A percentile compares a stretch with the other conserved stretches of the same genome.
phyloP scores from a whole-genome alignment of 2,113 vertebrate genomes.

The Brienomyrus longianalis region DNA sequence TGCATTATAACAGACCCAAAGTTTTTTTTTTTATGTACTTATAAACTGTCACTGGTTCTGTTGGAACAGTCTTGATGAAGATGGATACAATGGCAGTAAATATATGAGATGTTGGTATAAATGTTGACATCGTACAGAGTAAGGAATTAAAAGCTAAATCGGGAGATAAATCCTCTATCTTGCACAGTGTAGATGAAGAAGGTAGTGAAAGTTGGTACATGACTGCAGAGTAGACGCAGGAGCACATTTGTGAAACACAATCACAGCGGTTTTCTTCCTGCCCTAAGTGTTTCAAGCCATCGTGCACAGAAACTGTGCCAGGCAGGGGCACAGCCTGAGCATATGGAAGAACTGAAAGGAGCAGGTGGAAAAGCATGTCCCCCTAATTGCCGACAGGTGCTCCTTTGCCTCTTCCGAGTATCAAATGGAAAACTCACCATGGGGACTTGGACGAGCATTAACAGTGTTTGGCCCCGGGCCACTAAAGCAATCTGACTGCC shows the following conservation, averaged over 20 bases:
- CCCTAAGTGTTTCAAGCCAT: slow-evolving; percentile 42
- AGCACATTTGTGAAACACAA: slow-evolving; percentile 20
- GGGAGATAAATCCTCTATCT: too few relatives aligned
- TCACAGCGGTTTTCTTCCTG: slow-evolving; percentile 45
- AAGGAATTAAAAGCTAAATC: neutral
- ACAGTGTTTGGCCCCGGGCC: neutral
- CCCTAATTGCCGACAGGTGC: slow-evolving; percentile 49
- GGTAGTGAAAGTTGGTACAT: slow-evolving; percentile 23
- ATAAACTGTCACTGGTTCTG: neutral
- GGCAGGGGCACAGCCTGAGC: slow-evolving; percentile 18
- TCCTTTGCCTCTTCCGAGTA: slow-evolving; percentile 13
- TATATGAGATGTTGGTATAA: neutral
- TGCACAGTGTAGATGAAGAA: neutral
- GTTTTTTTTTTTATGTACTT: neutral
- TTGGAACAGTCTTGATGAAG: neutral
- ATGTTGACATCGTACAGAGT: neutral
- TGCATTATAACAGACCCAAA: neutral
- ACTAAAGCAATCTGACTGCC: neutral
- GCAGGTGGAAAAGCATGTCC: slow-evolving; percentile 47
- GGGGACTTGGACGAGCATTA: slow-evolving; percentile 6
- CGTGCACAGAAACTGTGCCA: slow-evolving; percentile 30
- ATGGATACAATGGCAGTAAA: neutral
- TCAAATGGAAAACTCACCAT: slow-evolving; percentile 24
- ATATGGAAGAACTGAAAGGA: slow-evolving; percentile 24
- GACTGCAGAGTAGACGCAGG: slow-evolving; percentile 41